Evolutionary conservation across 2,888 invertebrate genomes (phyloP).

Genomic region (Drosophila longiperda): DNA sequence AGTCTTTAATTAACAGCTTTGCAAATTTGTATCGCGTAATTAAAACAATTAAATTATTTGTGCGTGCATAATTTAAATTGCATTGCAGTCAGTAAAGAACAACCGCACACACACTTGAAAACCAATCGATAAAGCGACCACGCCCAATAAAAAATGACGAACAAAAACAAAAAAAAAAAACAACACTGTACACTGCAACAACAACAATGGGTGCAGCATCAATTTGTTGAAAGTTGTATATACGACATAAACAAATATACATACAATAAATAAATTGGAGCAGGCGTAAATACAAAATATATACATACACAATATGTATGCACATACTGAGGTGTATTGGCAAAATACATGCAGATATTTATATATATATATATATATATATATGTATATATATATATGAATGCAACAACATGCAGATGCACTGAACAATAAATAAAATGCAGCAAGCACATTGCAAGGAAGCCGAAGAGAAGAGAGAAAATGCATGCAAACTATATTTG

Average conservation of each 20-base stretch:
- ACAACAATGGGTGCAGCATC: slow-evolving; percentile 44
- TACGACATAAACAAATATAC: slow-evolving; percentile 73
- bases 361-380: background rate
- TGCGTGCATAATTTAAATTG: slow-evolving; percentile 77
- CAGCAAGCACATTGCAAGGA: slow-evolving; percentile 69
- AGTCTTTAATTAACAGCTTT: slow-evolving; percentile 64
- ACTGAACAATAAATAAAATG: slow-evolving; percentile 77
- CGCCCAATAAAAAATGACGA: slow-evolving; percentile 71
- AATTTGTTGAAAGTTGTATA: slow-evolving; percentile 68
- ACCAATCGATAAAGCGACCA: slow-evolving; percentile 72
- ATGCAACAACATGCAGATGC: slow-evolving; percentile 65
- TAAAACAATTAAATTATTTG: slow-evolving; percentile 77
- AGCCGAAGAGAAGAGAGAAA: slow-evolving; percentile 54
- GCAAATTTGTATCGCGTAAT: slow-evolving; percentile 65
- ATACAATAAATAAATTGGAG: slow-evolving; percentile 77
- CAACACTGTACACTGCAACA: slow-evolving; percentile 30
- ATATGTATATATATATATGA: background rate
- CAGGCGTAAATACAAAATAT: slow-evolving; percentile 73
- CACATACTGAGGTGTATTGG: slow-evolving; percentile 49
- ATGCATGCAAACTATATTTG: slow-evolving; percentile 30
- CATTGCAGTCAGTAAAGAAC: slow-evolving; percentile 46
- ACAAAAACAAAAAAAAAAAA: slow-evolving; percentile 8
- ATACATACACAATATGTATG: slow-evolving; percentile 28
- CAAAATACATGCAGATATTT: slow-evolving; percentile 40
- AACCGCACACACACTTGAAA: slow-evolving; percentile 56